Base-by-base conservation (phyloP, 2,113 vertebrate genomes). In the Microtus montanus region DNA sequence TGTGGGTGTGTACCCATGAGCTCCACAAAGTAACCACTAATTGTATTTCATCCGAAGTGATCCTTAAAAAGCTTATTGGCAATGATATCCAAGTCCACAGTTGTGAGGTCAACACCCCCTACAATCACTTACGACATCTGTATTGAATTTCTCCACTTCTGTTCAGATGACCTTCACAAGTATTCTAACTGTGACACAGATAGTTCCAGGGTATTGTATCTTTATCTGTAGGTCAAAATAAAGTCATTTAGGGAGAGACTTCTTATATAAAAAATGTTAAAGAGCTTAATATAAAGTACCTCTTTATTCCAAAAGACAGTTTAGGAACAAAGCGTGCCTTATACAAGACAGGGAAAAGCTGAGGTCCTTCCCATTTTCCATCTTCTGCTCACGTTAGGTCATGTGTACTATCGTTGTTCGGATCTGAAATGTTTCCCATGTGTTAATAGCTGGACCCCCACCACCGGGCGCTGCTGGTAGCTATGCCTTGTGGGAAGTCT, bases 21-120 rank as follows among this genome's bases (percentile, higher is more conserved):
- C 80, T 88, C 95, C 93, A 93, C 93, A 94, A 93, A 94, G 97
- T 90, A 95, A 95, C 96, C 97, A 92, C 97, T 97, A 97, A 97
- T 96, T 96, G 92, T 74, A 83, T 95, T 96, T 97, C 94, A 86
- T 90, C 95, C 77, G 87, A 79, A 97, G 66, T 92, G 77, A 95
- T 97, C 90, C 95, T 94, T 93, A 93, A 94, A 97, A 93, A 74
- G 88, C 68, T 93, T 75, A 77, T 90, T 93, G 93, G 77, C 41
- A 89, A 90, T 75, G 95, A 96, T 96, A 96, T 38, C 73, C 52
- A 92, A 92, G 70, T 35, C 74, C 58, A 63, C 52, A 58, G 41
- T 54, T 90, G 79, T 95, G 90, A 96, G 78, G 96, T 90, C 95
- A 96, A 87, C 66, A 58, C 38, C 82, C 83, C 38, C n/a, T 71